phyloP scores from a whole-genome alignment of 2,888 invertebrate species.

The Lasioglossum lativentre region DNA sequence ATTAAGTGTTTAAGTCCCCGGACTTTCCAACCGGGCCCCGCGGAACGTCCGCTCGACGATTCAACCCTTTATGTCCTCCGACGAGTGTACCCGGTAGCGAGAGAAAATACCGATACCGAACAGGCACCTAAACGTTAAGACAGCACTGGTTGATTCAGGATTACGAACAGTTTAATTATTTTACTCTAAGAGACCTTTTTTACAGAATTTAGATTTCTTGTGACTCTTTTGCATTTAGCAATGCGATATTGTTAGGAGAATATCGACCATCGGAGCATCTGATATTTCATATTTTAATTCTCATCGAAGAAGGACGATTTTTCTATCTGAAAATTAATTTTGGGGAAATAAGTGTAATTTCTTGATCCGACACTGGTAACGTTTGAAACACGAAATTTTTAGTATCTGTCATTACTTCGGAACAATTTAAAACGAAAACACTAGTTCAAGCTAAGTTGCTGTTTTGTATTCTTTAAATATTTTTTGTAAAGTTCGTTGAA shows the following conservation, averaged over 20 bases:
- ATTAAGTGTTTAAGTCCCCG: conserved; percentile 42
- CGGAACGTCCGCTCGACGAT: neutral
- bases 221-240: neutral
- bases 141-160: neutral
- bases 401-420: neutral
- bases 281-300: neutral
- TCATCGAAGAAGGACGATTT: neutral
- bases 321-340: neutral
- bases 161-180: neutral
- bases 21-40: conserved; percentile 42
- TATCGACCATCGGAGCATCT: neutral
- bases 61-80: neutral
- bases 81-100: neutral
- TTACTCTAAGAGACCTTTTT: rapidly evolving
- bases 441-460: neutral
- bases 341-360: neutral
- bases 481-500: neutral
- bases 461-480: neutral
- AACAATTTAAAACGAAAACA: neutral
- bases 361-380: neutral
- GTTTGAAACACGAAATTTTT: neutral
- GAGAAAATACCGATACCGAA: neutral
- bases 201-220: neutral
- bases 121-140: neutral
- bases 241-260: neutral